These are phyloP conservation scores for Boloria selene DNA, from an alignment of 2,888 invertebrate genomes.

Conservation along the genomic window DNA sequence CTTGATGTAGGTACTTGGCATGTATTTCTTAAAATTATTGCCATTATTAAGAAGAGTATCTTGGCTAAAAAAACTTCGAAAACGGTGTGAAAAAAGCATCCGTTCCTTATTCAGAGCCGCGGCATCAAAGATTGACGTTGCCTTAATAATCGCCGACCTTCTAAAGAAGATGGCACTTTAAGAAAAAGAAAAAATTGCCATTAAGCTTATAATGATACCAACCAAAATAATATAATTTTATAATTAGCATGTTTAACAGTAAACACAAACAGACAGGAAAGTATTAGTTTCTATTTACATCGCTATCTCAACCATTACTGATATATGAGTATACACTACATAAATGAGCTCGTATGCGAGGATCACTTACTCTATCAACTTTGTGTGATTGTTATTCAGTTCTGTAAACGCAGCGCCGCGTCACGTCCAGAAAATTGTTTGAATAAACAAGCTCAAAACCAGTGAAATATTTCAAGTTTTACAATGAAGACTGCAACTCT, in stretches of 20 bases:
- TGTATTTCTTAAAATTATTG: too few relatives aligned
- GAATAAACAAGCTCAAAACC: slow-evolving; percentile 35
- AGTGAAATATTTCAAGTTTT: slow-evolving; percentile 35
- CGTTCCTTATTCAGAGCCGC: too few relatives aligned
- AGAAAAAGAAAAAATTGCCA: too few relatives aligned
- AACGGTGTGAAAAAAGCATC: too few relatives aligned
- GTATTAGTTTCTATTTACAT: slow-evolving; percentile 1
- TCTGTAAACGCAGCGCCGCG: slow-evolving; percentile 18
- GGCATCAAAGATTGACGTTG: too few relatives aligned
- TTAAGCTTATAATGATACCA: too few relatives aligned
- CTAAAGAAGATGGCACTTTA: too few relatives aligned
- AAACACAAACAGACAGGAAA: background rate
- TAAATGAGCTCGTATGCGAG: slow-evolving; percentile 17
- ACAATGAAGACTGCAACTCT: slow-evolving; percentile 45
- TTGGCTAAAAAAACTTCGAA: too few relatives aligned
- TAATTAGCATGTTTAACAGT: background rate
- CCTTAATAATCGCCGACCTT: too few relatives aligned
- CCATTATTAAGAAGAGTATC: too few relatives aligned
- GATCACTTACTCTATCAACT: slow-evolving; percentile 31
- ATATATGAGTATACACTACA: background rate
- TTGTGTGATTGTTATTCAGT: slow-evolving; percentile 26
- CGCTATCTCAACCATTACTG: slow-evolving; percentile 1
- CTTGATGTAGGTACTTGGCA: too few relatives aligned
- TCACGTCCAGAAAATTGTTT: slow-evolving; percentile 38
- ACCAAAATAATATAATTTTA: background rate